Conservation (phyloP, 2,797 vertebrate genomes). For the Euphonia xanthogaster region DNA sequence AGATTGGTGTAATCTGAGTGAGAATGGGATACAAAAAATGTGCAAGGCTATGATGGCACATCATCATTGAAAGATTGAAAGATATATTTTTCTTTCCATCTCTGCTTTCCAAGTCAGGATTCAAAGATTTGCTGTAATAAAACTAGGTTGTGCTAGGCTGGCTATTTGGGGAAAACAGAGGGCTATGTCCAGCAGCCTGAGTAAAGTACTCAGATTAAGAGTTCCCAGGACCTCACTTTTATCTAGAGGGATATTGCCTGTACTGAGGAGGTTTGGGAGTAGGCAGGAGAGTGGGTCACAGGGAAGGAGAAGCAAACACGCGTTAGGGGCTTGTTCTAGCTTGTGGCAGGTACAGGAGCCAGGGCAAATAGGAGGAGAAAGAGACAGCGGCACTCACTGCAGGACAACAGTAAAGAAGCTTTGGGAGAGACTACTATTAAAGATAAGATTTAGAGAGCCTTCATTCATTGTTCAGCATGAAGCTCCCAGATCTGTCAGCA, state of each 20-base stretch:
- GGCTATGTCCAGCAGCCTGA: neutral
- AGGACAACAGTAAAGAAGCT: neutral
- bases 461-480: neutral
- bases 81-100: neutral
- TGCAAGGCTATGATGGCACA: neutral
- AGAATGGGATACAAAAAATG: neutral
- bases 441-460: neutral
- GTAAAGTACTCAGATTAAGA: neutral
- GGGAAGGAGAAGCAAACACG: neutral
- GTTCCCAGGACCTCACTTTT: neutral
- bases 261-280: neutral
- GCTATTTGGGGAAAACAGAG: neutral
- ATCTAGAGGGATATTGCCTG: neutral
- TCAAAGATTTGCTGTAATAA: neutral
- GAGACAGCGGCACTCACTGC: neutral
- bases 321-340: neutral
- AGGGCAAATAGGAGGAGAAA: neutral
- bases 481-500: neutral
- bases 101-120: neutral
- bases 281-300: neutral
- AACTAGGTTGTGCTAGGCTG: neutral
- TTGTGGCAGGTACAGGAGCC: neutral
- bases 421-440: neutral
- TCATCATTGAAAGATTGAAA: neutral
- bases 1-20: neutral